phyloP scores from a whole-genome alignment of 2,113 vertebrate species.

The Heptranchias perlo region DNA sequence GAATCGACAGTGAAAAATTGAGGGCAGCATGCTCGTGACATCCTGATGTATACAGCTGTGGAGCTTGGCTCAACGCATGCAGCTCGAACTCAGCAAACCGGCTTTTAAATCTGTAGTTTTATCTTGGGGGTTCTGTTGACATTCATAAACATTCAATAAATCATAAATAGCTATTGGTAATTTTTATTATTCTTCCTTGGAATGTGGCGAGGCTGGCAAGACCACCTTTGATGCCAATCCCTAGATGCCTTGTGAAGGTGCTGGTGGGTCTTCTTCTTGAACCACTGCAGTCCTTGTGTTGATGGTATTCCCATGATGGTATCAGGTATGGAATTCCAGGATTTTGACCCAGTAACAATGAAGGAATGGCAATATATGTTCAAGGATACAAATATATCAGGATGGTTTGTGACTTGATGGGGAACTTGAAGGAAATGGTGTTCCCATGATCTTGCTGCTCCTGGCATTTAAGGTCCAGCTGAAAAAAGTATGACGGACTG shows the following conservation, averaged over 20 bases:
- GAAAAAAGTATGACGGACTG: too few relatives aligned
- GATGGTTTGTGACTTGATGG: too few relatives aligned
- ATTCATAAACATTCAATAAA: background rate
- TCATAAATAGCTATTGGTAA: background rate
- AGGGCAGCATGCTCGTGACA: too few relatives aligned
- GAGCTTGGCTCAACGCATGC: background rate
- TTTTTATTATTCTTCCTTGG: background rate
- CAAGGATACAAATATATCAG: too few relatives aligned
- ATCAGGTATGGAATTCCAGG: background rate
- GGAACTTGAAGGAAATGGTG: background rate
- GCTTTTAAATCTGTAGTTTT: background rate
- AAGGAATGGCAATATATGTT: too few relatives aligned
- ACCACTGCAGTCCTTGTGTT: background rate
- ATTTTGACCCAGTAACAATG: background rate
- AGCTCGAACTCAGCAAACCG: background rate
- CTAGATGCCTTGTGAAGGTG: too few relatives aligned
- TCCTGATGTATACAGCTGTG: background rate
- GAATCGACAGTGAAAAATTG: background rate
- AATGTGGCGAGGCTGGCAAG: background rate
- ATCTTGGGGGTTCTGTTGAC: background rate
- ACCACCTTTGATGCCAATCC: background rate
- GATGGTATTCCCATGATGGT: background rate
- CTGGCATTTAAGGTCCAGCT: too few relatives aligned
- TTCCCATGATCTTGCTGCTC: too few relatives aligned
- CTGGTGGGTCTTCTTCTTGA: background rate